phyloP scores from a whole-genome alignment of 2,797 vertebrate species.

The Sarcophilus harrisii region DNA sequence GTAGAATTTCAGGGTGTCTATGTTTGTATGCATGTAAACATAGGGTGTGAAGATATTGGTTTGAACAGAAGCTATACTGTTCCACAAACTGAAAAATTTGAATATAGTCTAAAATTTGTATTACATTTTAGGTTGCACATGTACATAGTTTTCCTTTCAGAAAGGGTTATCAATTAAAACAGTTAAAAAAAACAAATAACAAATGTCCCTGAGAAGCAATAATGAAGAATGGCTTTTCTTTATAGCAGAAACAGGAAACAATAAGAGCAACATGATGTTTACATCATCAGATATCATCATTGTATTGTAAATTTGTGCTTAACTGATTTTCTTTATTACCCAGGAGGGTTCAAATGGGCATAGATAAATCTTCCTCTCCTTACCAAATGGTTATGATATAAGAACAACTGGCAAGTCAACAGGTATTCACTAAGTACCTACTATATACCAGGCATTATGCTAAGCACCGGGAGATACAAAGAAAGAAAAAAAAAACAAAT shows the following conservation, averaged over 20 bases:
- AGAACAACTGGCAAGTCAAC: background rate
- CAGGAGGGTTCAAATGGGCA: background rate
- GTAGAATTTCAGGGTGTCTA: background rate
- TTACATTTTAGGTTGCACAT: background rate
- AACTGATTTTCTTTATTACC: background rate
- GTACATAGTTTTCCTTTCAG: background rate
- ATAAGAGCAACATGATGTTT: background rate
- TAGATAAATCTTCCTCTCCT: background rate
- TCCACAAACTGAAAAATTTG: background rate
- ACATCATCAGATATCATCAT: background rate
- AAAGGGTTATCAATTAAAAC: background rate
- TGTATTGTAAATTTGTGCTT: background rate
- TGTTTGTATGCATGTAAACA: background rate
- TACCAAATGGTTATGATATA: background rate
- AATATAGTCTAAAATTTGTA: background rate
- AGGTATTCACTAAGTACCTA: background rate
- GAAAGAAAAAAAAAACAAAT: background rate
- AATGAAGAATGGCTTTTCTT: background rate
- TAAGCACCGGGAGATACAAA: background rate
- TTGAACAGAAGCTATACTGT: background rate
- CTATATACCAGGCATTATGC: background rate
- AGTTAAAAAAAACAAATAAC: background rate
- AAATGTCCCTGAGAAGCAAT: background rate
- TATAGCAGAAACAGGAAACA: background rate
- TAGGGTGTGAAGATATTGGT: background rate